Evolutionary conservation across 2,888 invertebrate species (phyloP), one percentile per base, ranked within the genome.

Genomic region (Drosophila kuntzei): DNA sequence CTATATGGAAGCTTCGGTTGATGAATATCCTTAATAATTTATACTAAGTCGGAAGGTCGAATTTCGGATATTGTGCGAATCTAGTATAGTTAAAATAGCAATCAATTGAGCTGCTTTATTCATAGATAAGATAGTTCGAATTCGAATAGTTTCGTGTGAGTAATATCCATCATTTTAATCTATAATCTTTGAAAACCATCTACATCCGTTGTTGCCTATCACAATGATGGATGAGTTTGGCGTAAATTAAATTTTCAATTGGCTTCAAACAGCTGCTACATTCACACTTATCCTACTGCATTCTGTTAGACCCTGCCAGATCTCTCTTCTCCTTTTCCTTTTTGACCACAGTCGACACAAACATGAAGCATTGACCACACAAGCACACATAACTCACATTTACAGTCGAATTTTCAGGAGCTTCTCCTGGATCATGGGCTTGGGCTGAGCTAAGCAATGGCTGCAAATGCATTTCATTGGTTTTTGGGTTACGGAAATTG

Each of bases 241-340:
- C 29, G 44, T 36, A 72, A 72, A 71, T 72, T 46, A 76, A 71
- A 57, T 60, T 70, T 36, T 55, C 37, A 50, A 47, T 22, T 51
- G 50, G n/a, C 25, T 43, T 34, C 39, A 46, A 62, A 36, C 72
- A 59, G 49, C 22, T 54, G 71, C 46, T 37, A 20, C 27, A 57
- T 22, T 36, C 25, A 16, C 20, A 54, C 11, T 34, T 20, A 8
- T n/a, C 43, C 12, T 9, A 3, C 12, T 27, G 27, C n/a, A 46
- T n/a, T 14, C n/a, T 8, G 5, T 12, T 7, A 9, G 5, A 36
- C 37, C 4, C n/a, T 1, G 16, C 14, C 14, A 1, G 14, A 20
- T 29, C 12, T 2, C 12, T 5, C 6, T 1, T 20, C 9, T 6
- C 36, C 4, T 11, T 18, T n/a, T 25, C 5, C 1, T 27, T 29